A percentile compares a stretch with the other conserved stretches of the same genome.
Conservation (phyloP, 2,888 invertebrate genomes). For the Tenthredo distinguenda region DNA sequence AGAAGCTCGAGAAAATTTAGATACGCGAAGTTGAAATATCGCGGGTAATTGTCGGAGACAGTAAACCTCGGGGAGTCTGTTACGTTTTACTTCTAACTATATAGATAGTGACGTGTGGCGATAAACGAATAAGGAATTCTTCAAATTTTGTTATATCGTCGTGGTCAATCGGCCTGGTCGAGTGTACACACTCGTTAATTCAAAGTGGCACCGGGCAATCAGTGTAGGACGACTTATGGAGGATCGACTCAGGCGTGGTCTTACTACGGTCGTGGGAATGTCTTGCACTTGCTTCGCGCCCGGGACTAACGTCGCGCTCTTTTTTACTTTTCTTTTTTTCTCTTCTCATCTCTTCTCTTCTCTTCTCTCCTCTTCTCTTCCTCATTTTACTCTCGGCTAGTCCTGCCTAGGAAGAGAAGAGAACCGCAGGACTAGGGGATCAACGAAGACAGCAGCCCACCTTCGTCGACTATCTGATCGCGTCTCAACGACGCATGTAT, state of each 20-base stretch:
- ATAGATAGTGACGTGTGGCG: constrained; percentile 17
- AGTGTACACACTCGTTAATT: constrained; percentile 49
- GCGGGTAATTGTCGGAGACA: constrained; percentile 20
- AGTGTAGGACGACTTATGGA: constrained; percentile 47
- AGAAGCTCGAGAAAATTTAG: neutral
- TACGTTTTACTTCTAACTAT: neutral
- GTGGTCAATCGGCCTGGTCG: constrained; percentile 31
- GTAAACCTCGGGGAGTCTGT: neutral
- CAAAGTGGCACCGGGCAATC: constrained; percentile 51
- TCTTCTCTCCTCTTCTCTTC: constrained; percentile 28
- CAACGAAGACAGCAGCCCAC: constrained; percentile 31
- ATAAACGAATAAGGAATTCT: constrained; percentile 5
- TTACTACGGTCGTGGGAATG: constrained; percentile 50
- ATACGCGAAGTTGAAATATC: neutral
- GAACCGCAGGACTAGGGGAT: neutral
- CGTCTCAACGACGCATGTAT: constrained; percentile 39
- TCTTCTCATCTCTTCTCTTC: constrained; percentile 9
- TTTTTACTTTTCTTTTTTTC: constrained; percentile 6
- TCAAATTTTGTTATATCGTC: constrained; percentile 33
- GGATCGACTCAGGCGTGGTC: constrained; percentile 50
- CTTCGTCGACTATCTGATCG: constrained; percentile 43
- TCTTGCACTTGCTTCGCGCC: constrained; percentile 50
- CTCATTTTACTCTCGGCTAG: neutral
- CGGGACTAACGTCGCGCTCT: constrained; percentile 21
- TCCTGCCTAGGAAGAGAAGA: constrained; percentile 15